These are phyloP conservation scores for Lonchura striata DNA, from an alignment of 2,113 vertebrate species.

Conservation along the genomic window DNA sequence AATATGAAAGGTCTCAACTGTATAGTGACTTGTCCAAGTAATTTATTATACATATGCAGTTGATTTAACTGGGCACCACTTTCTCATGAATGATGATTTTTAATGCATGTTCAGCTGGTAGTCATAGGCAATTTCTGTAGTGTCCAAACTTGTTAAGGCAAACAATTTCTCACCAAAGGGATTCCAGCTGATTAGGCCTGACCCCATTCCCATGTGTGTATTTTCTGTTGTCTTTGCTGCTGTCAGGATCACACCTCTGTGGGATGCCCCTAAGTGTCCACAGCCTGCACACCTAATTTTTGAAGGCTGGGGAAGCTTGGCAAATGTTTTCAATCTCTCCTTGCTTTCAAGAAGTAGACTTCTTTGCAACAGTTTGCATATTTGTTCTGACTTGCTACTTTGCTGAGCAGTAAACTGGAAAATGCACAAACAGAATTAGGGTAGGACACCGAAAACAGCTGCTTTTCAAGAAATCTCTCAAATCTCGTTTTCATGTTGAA, in stretches of 20 bases:
- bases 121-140: not conserved
- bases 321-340: not conserved
- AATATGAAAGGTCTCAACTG: not conserved
- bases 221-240: not conserved
- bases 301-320: not conserved
- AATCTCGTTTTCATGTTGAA: fast-evolving
- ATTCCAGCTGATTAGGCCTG: not conserved
- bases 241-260: not conserved
- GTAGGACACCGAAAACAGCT: fast-evolving
- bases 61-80: not conserved
- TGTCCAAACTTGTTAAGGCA: not conserved
- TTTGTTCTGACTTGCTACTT: not conserved
- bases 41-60: not conserved
- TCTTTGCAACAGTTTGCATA: not conserved
- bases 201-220: not conserved
- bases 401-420: not conserved
- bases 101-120: not conserved
- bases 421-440: not conserved
- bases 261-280: not conserved
- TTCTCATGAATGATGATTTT: not conserved
- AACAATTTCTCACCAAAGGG: not conserved
- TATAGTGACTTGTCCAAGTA: not conserved
- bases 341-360: not conserved
- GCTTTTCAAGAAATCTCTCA: not conserved
- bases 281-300: not conserved